Conservation (phyloP, 2,888 invertebrate genomes). For the Hanleya hanleyi region DNA sequence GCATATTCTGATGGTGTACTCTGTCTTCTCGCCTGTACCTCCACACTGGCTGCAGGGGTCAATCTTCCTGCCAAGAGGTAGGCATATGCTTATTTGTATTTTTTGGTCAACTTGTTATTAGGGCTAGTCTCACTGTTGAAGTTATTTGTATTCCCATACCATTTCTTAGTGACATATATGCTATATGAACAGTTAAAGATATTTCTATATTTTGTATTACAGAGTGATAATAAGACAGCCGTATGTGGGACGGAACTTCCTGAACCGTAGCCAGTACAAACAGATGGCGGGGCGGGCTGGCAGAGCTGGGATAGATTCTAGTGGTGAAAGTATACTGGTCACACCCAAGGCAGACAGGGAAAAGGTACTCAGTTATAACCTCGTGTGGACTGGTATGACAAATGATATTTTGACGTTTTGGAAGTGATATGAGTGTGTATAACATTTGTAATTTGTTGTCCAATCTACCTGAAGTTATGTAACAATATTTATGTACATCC, state of each 20-base stretch:
- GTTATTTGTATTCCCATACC: not conserved
- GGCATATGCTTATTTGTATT: not conserved
- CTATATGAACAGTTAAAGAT: too few relatives aligned
- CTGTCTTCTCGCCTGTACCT: slow-evolving; percentile 93
- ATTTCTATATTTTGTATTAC: slow-evolving; percentile 13
- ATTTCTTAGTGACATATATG: not conserved
- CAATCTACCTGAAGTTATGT: too few relatives aligned
- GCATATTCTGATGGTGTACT: slow-evolving; percentile 86
- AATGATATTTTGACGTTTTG: too few relatives aligned
- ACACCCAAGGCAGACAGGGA: slow-evolving; percentile 78
- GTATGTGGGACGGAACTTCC: slow-evolving; percentile 83
- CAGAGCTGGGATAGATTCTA: slow-evolving; percentile 87
- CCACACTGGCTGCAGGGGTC: slow-evolving; percentile 97
- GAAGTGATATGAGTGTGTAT: too few relatives aligned
- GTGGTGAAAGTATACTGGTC: slow-evolving; percentile 92
- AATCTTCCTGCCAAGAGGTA: slow-evolving; percentile 92
- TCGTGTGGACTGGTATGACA: too few relatives aligned
- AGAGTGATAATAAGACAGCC: slow-evolving; percentile 88
- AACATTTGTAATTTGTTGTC: too few relatives aligned
- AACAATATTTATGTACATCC: too few relatives aligned
- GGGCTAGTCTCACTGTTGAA: not conserved
- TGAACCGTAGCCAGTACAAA: slow-evolving; percentile 87
- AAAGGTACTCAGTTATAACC: slow-evolving; percentile 60
- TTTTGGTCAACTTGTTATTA: not conserved
- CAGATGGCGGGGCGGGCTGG: slow-evolving; percentile 98